These are phyloP conservation scores for Pipistrellus kuhlii DNA, from an alignment of 2,797 vertebrate genomes.

Conservation along the genomic window DNA sequence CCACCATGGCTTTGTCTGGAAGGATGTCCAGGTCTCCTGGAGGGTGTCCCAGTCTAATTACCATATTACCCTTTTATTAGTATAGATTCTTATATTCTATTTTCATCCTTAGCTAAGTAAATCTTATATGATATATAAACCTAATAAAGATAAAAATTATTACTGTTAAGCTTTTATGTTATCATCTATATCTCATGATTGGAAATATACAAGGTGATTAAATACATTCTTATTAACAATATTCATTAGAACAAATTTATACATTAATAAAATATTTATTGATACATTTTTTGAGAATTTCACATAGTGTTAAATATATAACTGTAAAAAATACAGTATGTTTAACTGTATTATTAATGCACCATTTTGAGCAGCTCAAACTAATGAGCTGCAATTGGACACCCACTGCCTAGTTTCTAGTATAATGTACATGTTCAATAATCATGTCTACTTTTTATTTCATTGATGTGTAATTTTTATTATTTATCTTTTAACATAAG, in stretches of 20 bases:
- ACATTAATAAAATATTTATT: background rate
- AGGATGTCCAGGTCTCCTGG: too few species aligned
- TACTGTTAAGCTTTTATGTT: background rate
- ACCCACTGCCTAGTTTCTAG: background rate
- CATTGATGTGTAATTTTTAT: background rate
- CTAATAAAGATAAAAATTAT: background rate
- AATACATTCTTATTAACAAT: constrained; percentile 43
- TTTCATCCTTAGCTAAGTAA: background rate
- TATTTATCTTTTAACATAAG: background rate
- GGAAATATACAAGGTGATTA: background rate
- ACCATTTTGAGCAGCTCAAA: background rate
- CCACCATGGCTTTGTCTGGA: too few species aligned
- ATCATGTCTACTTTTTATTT: background rate
- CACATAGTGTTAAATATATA: background rate
- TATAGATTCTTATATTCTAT: background rate
- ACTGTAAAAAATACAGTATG: background rate
- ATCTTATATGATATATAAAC: background rate
- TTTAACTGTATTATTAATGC: background rate
- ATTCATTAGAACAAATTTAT: background rate
- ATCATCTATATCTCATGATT: background rate
- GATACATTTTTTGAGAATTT: background rate
- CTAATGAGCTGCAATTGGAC: background rate
- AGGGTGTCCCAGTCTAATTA: too few species aligned
- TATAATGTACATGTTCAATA: background rate
- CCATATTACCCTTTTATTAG: too few species aligned